phyloP scores from a whole-genome alignment of 2,888 invertebrate genomes.

The Trileptium ribeirensis region DNA sequence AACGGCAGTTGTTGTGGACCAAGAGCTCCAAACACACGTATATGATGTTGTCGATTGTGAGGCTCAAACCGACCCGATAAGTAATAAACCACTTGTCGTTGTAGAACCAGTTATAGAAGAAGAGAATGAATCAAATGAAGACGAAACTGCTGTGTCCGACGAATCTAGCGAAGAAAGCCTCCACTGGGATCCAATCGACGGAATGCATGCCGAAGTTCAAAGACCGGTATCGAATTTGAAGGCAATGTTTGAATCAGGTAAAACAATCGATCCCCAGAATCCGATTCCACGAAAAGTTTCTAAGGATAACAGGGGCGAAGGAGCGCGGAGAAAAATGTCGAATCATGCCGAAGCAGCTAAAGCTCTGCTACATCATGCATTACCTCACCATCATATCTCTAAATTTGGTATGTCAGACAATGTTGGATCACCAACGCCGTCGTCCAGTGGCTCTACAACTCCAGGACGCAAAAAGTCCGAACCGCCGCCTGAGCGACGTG shows the following conservation, averaged over 20 bases:
- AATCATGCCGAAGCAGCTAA: no score
- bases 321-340: no score
- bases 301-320: no score
- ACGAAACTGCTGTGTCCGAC: background rate
- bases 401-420: no score
- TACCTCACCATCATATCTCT: no score
- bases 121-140: conserved; percentile 2
- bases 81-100: background rate
- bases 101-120: conserved; percentile 32
- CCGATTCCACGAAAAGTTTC: no score
- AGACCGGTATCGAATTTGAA: conserved; percentile 44
- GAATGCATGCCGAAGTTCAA: conserved; percentile 50
- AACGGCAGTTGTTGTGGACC: background rate
- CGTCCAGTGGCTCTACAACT: no score
- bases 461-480: no score
- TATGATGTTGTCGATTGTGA: conserved; percentile 15
- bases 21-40: conserved; percentile 25
- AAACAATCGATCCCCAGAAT: no score
- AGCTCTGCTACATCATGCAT: no score
- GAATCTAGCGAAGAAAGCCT: conserved; percentile 4
- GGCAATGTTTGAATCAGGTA: conserved; percentile 47
- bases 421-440: no score
- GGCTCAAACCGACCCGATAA: background rate
- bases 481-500: no score
- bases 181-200: conserved; percentile 36